A percentile compares a stretch with the other conserved stretches of the same genome.
Conservation (phyloP, 2,113 vertebrate genomes). For the Plotosus lineatus region DNA sequence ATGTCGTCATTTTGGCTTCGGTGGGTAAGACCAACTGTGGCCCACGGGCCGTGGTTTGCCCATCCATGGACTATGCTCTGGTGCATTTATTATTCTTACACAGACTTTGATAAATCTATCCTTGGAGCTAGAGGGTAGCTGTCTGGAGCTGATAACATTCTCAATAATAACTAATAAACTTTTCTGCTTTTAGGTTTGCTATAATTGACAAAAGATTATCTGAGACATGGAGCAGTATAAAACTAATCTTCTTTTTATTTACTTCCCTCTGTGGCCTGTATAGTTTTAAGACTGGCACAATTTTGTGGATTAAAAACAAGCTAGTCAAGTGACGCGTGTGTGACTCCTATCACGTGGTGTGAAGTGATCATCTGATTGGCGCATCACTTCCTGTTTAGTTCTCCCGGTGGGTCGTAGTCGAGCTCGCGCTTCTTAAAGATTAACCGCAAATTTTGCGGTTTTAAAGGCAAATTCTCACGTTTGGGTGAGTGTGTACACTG, state of each 20-base stretch:
- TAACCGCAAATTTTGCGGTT: background rate
- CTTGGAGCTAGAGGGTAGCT: too few relatives aligned
- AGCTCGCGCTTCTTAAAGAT: background rate
- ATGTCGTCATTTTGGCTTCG: too few relatives aligned
- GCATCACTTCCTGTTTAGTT: conserved; percentile 35
- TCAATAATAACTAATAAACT: too few relatives aligned
- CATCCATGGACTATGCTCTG: too few relatives aligned
- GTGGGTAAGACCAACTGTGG: too few relatives aligned
- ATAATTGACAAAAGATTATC: too few relatives aligned
- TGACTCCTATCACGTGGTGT: background rate
- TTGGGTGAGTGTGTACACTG: background rate
- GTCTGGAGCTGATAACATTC: too few relatives aligned
- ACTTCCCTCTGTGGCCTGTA: background rate
- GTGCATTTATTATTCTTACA: too few relatives aligned
- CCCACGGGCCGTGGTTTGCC: too few relatives aligned
- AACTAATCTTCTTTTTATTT: background rate
- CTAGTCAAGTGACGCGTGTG: background rate
- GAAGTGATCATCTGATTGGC: conserved; percentile 40
- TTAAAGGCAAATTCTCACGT: conserved; percentile 12
- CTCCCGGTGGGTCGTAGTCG: conserved; percentile 15
- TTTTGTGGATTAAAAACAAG: background rate
- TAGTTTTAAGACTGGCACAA: background rate
- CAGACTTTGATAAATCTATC: too few relatives aligned
- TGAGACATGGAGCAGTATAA: background rate
- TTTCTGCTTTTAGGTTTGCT: background rate